Evolutionary conservation across 2,888 invertebrate species (phyloP).

Genomic region (Allolobophora icterica): DNA sequence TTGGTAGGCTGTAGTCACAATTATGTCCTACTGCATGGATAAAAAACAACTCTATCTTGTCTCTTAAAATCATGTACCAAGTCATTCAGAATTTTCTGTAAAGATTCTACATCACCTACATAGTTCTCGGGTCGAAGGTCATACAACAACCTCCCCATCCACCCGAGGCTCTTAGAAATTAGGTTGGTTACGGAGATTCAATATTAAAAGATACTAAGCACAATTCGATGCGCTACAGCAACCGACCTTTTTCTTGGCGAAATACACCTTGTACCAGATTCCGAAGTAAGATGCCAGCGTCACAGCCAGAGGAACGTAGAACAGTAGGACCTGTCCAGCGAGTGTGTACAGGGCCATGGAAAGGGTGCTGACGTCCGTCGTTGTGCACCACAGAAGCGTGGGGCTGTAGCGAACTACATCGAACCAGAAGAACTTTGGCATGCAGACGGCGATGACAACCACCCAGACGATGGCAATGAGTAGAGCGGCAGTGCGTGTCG

Average conservation of each 20-base stretch:
- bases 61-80: not conserved
- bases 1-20: too few relatives aligned
- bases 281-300: conserved; percentile 1
- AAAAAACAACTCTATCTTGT: too few relatives aligned
- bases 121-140: too few relatives aligned
- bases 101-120: too few relatives aligned
- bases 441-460: not conserved
- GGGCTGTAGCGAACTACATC: not conserved
- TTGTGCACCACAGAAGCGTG: not conserved
- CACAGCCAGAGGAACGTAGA: not conserved
- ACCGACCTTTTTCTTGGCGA: not conserved
- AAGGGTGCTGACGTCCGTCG: not conserved
- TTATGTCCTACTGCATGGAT: too few relatives aligned
- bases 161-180: not conserved
- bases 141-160: too few relatives aligned
- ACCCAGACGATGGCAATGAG: not conserved
- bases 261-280: conserved; percentile 13
- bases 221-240: not conserved
- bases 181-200: too few relatives aligned
- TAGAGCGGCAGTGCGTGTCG: conserved; percentile 1
- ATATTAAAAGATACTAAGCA: too few relatives aligned
- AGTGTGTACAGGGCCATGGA: not conserved
- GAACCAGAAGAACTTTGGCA: conserved; percentile 6
- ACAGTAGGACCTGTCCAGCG: not conserved
- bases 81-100: too few relatives aligned